Evolutionary conservation across 35 echinoderm and acorn worm species (phyloP), one percentile per base, ranked within the genome.

Genomic region (Heliocidaris tuberculata): DNA sequence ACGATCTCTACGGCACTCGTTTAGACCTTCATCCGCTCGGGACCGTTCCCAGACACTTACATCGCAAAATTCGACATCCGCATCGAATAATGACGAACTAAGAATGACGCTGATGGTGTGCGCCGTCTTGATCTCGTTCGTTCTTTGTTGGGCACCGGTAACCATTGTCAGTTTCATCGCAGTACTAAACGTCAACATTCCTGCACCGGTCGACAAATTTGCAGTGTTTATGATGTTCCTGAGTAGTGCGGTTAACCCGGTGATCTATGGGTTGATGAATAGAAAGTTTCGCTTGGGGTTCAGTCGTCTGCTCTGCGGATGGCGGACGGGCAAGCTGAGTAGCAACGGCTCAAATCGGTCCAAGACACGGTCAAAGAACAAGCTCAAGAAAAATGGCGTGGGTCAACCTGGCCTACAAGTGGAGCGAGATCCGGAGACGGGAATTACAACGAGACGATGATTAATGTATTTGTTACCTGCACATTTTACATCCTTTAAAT

Each of bases 201-300:
- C 96, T 24, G 54, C 60, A 19, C 70, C 50, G 12, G 16, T 97
- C n/a, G 96, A 98, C 65, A 90, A 93, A 17, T 97, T 98, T 85
- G 94, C 97, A 17, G 97, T 98, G 1, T 98, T 95, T 49, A 98
- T 98, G 97, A 97, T 98, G 94, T 98, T 97, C 50, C 88, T 97
- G 21, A 98, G 96, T 59, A 96, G 96, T 50, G 94, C 96, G 30
- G 50, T 98, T 0, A 98, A 98, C 70, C 97, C 97, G 17, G 49
- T 98, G 31, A 98, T 95, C 27, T 98, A 98, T 52, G 97, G 97
- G 48, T 35, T 98, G 85, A 86, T 98, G 93, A 98, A 98, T 59
- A 93, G 96, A 90, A 98, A 98, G 24, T 98, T 96, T 88, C 87
- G 97, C 30, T 94, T 88, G 2, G 97, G 94, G 19, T 96, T 97